These are phyloP conservation scores for Melinaea marsaeus DNA, from an alignment of 2,888 invertebrate genomes.

Conservation along the genomic window DNA sequence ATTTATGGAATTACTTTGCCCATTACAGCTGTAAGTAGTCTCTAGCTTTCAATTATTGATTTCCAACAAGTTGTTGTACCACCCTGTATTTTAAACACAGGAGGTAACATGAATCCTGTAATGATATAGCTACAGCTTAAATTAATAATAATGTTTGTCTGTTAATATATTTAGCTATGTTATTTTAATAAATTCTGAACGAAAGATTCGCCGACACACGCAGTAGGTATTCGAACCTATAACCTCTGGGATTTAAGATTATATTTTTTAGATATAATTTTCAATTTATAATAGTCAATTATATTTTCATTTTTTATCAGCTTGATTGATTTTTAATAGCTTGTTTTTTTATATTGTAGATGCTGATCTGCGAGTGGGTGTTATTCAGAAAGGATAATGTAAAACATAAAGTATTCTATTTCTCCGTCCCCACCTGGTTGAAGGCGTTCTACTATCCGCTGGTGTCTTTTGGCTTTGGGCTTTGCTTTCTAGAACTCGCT, in stretches of 20 bases:
- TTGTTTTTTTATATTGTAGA: constrained; percentile 37
- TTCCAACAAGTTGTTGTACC: too few species aligned
- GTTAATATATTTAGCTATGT: too few species aligned
- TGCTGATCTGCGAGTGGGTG: constrained; percentile 61
- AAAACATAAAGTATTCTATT: constrained; percentile 68
- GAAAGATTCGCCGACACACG: too few species aligned
- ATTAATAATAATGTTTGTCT: too few species aligned
- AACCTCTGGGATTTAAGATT: neutral
- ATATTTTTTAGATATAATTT: neutral
- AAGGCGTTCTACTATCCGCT: constrained; percentile 83
- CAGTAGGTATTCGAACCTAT: neutral
- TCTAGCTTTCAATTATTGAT: neutral
- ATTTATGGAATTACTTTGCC: constrained; percentile 83
- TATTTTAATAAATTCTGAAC: too few species aligned
- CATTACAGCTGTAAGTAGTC: constrained; percentile 80
- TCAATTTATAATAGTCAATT: neutral
- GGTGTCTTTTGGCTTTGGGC: constrained; percentile 89
- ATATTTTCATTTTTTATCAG: neutral
- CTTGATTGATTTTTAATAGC: neutral
- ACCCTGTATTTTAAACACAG: neutral
- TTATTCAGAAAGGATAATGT: constrained; percentile 56
- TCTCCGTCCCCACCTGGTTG: constrained; percentile 83
- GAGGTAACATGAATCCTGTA: too few species aligned
- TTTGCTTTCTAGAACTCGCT: constrained; percentile 87
- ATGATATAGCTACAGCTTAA: too few species aligned